Percentiles rank a stretch among this genome's conserved stretches.
phyloP scores from a whole-genome alignment of 2,113 vertebrate genomes.

The Centrocercus urophasianus region DNA sequence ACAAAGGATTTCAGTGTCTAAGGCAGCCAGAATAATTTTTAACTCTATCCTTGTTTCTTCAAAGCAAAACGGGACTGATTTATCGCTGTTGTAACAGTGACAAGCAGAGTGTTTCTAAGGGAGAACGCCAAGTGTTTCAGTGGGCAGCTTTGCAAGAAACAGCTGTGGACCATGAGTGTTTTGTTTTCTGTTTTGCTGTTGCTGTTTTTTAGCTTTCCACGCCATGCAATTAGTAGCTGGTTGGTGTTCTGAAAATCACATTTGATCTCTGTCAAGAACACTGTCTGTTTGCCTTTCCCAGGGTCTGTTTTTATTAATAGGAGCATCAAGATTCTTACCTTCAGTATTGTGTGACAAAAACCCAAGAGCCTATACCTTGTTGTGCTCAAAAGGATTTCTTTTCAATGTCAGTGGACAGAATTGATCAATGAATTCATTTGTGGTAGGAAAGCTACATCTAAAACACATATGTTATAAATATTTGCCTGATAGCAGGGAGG shows the following conservation, averaged over 20 bases:
- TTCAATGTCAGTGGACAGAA: background rate
- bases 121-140: background rate
- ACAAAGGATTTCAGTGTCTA: slow-evolving; percentile 61
- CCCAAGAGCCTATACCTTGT: background rate
- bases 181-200: background rate
- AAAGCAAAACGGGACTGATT: background rate
- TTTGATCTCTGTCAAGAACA: background rate
- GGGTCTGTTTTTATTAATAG: background rate
- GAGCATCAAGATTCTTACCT: background rate
- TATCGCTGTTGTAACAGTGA: background rate
- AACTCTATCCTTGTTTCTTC: slow-evolving; percentile 54
- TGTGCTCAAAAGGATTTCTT: background rate
- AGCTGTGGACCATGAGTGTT: background rate
- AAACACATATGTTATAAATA: background rate
- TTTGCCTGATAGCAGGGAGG: background rate
- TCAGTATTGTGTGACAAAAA: background rate
- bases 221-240: background rate
- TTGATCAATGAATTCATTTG: background rate
- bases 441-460: background rate
- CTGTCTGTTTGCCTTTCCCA: background rate
- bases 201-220: background rate
- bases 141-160: background rate
- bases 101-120: background rate
- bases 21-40: slow-evolving; percentile 54
- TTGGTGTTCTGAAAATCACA: background rate